Conservation (phyloP, 2,888 invertebrate genomes). For the Tetramorium bicarinatum region DNA sequence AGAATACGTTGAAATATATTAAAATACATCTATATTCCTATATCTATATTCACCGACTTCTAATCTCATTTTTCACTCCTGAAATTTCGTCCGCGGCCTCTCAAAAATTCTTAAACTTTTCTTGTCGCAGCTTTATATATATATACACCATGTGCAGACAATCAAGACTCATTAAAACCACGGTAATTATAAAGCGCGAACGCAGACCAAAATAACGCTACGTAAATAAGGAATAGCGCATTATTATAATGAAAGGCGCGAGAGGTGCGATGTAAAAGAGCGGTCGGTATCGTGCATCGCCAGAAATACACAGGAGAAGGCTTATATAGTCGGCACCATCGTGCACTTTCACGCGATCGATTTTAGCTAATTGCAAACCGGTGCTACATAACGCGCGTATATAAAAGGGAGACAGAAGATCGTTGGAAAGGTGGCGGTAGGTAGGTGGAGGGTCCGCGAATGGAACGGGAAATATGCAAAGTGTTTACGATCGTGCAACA, state of each 20-base stretch:
- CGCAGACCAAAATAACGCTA: background rate
- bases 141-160: background rate
- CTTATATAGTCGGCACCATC: slow-evolving; percentile 74
- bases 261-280: slow-evolving; percentile 36
- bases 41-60: too few species aligned
- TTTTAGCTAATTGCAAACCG: slow-evolving; percentile 84
- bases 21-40: background rate
- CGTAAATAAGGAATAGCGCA: slow-evolving; percentile 33
- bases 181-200: slow-evolving; percentile 23
- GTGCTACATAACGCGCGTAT: slow-evolving; percentile 72
- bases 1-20: background rate
- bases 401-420: slow-evolving; percentile 45
- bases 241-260: slow-evolving; percentile 44
- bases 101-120: background rate
- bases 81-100: background rate
- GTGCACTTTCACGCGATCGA: slow-evolving; percentile 83
- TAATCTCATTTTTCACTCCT: background rate
- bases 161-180: background rate
- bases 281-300: slow-evolving; percentile 56
- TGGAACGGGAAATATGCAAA: slow-evolving; percentile 83
- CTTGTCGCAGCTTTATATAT: background rate
- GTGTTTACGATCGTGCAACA: slow-evolving; percentile 85
- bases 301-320: slow-evolving; percentile 54
- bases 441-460: slow-evolving; percentile 71
- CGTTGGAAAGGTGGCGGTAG: slow-evolving; percentile 72